Percentiles rank a stretch among this genome's conserved stretches.
Evolutionary conservation across 2,797 vertebrate species (phyloP).

Genomic region (Eulemur albifrons): DNA sequence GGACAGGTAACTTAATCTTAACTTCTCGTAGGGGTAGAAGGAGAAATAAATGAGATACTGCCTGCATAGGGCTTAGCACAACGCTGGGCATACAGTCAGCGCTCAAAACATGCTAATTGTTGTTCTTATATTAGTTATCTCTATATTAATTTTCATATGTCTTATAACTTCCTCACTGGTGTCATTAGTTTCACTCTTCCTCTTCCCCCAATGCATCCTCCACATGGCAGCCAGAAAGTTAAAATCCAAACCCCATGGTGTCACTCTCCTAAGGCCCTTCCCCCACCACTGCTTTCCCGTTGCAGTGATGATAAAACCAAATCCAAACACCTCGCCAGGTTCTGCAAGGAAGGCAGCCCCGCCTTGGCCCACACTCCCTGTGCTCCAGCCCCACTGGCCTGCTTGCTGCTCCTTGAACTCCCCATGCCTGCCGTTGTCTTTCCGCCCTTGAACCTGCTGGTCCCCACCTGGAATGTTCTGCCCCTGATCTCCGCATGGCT

Average conservation of each 20-base stretch:
- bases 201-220: neutral
- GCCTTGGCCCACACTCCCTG: neutral
- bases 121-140: neutral
- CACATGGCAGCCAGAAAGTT: neutral
- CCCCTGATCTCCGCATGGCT: neutral
- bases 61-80: neutral
- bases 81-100: neutral
- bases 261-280: neutral
- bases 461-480: neutral
- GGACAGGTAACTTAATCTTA: neutral
- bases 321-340: neutral
- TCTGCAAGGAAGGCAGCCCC: neutral
- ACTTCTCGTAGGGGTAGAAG: neutral
- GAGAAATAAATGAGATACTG: neutral
- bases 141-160: neutral
- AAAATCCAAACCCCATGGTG: neutral
- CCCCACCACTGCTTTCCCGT: neutral
- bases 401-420: neutral
- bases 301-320: neutral
- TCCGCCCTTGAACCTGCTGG: neutral
- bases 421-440: neutral
- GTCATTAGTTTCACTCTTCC: neutral
- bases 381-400: neutral
- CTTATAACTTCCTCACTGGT: neutral
- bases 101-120: fast-evolving